These are phyloP conservation scores for Sinohyriopsis cumingii DNA, from an alignment of 2,888 invertebrate genomes.

Conservation along the genomic window DNA sequence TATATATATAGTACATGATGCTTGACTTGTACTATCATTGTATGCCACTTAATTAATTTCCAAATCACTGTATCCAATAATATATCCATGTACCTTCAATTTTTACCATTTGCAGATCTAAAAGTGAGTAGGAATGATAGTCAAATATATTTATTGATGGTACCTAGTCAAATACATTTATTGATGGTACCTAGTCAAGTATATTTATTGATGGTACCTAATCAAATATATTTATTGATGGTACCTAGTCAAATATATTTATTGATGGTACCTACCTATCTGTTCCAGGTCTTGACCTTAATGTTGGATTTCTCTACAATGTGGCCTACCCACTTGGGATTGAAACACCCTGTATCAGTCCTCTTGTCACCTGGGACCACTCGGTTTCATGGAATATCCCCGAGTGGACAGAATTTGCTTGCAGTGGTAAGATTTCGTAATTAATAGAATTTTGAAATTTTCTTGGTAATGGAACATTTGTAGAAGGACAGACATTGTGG, in stretches of 20 bases:
- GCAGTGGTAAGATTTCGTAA: constrained; percentile 25
- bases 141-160: too few species aligned
- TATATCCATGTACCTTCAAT: too few species aligned
- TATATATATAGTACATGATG: too few species aligned
- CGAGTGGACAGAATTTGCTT: constrained; percentile 45
- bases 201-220: neutral
- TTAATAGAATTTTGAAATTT: neutral
- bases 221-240: constrained; percentile 1
- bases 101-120: too few species aligned
- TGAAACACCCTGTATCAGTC: constrained; percentile 41
- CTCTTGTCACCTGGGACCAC: constrained; percentile 47
- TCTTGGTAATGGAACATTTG: neutral
- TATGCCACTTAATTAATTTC: too few species aligned
- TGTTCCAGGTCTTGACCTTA: too few species aligned
- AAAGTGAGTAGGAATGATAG: too few species aligned
- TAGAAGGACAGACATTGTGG: neutral
- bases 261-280: constrained; percentile 2
- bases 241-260: neutral
- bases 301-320: too few species aligned
- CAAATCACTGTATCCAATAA: too few species aligned
- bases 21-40: too few species aligned
- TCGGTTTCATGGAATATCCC: constrained; percentile 30
- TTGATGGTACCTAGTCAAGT: neutral
- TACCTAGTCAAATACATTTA: neutral
- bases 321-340: constrained; percentile 28